Conservation (phyloP, 2,797 vertebrate species). For the Pangasius krempfi region DNA sequence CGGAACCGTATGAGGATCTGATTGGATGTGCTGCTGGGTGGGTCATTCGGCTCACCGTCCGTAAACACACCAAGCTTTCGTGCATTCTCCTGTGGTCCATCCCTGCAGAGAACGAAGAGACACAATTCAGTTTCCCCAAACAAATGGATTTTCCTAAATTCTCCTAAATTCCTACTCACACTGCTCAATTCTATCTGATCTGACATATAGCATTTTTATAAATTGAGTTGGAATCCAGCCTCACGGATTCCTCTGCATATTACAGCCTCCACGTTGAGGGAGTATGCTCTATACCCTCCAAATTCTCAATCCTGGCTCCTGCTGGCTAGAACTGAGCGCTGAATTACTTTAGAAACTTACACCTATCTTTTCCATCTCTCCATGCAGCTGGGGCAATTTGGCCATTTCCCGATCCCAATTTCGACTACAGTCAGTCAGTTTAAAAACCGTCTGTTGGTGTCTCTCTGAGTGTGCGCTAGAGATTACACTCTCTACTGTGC, state of each 20-base stretch:
- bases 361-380: conserved; percentile 69
- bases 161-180: neutral
- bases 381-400: conserved; percentile 70
- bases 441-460: conserved; percentile 79
- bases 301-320: conserved; percentile 13
- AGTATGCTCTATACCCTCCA: neutral
- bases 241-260: neutral
- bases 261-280: neutral
- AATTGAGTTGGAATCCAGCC: neutral
- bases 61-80: conserved; percentile 92
- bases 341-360: conserved; percentile 52
- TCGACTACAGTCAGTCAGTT: conserved; percentile 74
- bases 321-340: neutral
- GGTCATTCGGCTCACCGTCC: conserved; percentile 84
- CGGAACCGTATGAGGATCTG: conserved; percentile 92
- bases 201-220: neutral
- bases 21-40: conserved; percentile 90
- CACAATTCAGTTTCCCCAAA: neutral
- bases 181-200: neutral
- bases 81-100: conserved; percentile 88
- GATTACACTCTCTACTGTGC: conserved; percentile 75
- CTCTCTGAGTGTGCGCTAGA: conserved; percentile 67
- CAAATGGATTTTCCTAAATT: neutral
- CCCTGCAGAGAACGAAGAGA: conserved; percentile 74
- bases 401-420: conserved; percentile 67